Percentiles rank a stretch among this genome's conserved stretches.
These are phyloP conservation scores for Odobenus rosmarus DNA, from an alignment of 2,113 vertebrate genomes.

Conservation along the genomic window DNA sequence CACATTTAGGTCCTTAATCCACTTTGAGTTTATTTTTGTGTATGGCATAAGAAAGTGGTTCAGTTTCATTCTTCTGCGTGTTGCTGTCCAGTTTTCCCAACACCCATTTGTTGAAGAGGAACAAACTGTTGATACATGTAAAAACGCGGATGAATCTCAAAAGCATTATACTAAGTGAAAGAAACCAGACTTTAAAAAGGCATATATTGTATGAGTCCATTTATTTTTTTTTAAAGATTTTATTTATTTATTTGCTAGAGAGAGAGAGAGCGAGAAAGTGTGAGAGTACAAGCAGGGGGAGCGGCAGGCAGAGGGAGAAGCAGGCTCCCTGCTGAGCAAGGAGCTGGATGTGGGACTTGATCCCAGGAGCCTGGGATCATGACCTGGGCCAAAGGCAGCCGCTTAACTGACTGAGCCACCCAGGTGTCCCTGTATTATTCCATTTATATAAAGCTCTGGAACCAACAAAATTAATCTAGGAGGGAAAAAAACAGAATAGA, in stretches of 20 bases:
- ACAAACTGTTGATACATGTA: background rate
- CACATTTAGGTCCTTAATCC: background rate
- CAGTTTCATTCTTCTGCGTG: background rate
- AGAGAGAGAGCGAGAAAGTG: no score
- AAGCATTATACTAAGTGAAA: background rate
- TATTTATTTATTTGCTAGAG: no score
- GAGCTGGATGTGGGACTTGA: no score
- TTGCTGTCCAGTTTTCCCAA: background rate
- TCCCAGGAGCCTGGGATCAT: no score
- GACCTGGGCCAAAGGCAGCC: no score
- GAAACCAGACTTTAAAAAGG: background rate
- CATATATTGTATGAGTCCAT: background rate
- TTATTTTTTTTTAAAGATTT: background rate
- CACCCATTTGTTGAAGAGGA: background rate
- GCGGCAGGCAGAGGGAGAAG: no score
- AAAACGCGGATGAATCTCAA: background rate
- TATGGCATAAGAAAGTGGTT: background rate
- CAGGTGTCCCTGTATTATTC: background rate
- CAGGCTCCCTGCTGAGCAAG: no score
- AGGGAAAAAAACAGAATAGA: background rate
- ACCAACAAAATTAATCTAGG: background rate
- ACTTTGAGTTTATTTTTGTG: background rate
- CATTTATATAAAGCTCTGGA: constrained; percentile 9
- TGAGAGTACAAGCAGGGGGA: no score
- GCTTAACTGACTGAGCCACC: no score